Evolutionary conservation across 2,113 vertebrate species (phyloP).

Genomic region (Tinamus guttatus): DNA sequence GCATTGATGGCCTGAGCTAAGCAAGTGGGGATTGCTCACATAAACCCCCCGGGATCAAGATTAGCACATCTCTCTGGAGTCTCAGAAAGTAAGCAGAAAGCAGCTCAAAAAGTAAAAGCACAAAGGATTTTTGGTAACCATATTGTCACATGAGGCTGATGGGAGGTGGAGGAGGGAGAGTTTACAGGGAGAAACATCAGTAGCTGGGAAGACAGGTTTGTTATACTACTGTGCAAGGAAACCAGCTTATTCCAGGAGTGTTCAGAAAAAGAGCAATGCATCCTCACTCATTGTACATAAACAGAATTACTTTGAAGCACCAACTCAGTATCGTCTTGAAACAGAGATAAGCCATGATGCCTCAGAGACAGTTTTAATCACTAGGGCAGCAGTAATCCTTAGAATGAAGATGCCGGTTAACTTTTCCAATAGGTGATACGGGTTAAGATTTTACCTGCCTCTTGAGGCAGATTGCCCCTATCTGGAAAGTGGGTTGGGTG

Average conservation of each 20-base stretch:
- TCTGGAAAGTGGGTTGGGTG: not conserved
- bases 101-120: not conserved
- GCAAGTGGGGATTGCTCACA: not conserved
- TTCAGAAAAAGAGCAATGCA: not conserved
- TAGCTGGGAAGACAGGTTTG: not conserved
- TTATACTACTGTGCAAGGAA: not conserved
- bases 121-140: not conserved
- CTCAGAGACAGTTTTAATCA: not conserved
- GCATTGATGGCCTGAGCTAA: not conserved
- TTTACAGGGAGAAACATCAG: not conserved
- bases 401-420: not conserved
- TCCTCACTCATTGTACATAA: not conserved
- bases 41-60: not conserved
- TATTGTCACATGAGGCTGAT: not conserved
- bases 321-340: not conserved
- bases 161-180: accelerated
- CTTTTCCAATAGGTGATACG: not conserved
- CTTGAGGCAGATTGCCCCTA: not conserved
- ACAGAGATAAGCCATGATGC: not conserved
- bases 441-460: not conserved
- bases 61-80: not conserved
- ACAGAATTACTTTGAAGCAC: not conserved
- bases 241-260: not conserved
- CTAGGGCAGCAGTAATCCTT: not conserved
- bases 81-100: not conserved